phyloP scores from a whole-genome alignment of 2,113 vertebrate genomes.

The Carassius gibelio region DNA sequence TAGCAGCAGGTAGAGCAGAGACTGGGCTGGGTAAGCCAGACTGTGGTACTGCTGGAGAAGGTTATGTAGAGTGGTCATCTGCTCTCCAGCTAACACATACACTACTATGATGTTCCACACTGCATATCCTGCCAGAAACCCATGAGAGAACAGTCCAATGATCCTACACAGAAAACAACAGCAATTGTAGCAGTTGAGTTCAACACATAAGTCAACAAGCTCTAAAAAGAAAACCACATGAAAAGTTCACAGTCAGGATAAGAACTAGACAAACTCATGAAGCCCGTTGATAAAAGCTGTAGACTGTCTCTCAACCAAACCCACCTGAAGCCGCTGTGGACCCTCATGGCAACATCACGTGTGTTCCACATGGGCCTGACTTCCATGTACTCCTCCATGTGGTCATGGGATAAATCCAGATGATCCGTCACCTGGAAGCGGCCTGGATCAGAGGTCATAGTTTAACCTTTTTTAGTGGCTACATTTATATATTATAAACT shows the following conservation, averaged over 20 bases:
- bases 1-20: constrained; percentile 90
- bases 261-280: neutral
- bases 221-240: neutral
- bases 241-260: neutral
- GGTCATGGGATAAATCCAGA: constrained; percentile 80
- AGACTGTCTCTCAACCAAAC: neutral
- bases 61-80: constrained; percentile 81
- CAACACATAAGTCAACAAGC: neutral
- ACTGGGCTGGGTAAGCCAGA: constrained; percentile 89
- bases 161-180: constrained; percentile 67
- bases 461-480: neutral
- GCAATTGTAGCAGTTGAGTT: neutral
- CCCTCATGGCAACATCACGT: constrained; percentile 86
- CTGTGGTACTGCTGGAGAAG: constrained; percentile 88
- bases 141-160: constrained; percentile 87
- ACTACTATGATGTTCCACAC: constrained; percentile 92
- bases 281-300: neutral
- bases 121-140: constrained; percentile 90
- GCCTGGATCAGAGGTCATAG: constrained; percentile 65
- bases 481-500: neutral
- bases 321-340: constrained; percentile 87
- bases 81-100: constrained; percentile 85
- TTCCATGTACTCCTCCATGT: constrained; percentile 82
- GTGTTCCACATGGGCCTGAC: constrained; percentile 84
- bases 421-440: constrained; percentile 84